These are phyloP conservation scores for Salticus scenicus DNA, from an alignment of 2,888 invertebrate species.

Conservation along the genomic window DNA sequence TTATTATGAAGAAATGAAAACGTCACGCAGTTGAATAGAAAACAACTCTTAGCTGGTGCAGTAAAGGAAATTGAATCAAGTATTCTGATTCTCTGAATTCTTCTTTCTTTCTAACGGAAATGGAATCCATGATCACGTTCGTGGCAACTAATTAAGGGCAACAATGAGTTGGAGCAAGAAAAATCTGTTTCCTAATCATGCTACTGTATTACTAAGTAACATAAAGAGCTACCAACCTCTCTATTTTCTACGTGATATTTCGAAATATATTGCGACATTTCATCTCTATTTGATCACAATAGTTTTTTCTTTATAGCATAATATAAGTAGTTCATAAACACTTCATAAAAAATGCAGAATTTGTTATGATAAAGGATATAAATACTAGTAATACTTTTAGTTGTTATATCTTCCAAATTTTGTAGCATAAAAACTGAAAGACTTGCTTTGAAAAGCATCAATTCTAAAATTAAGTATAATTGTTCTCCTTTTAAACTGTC, in stretches of 20 bases:
- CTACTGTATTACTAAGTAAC: background rate
- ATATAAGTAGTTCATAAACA: too few species aligned
- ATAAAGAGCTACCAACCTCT: constrained; percentile 13
- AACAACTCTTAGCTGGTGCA: constrained; percentile 22
- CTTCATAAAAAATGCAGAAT: too few species aligned
- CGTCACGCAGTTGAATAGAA: constrained; percentile 27
- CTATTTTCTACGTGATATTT: background rate
- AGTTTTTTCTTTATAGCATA: too few species aligned
- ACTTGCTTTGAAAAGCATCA: too few species aligned
- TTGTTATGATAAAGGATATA: too few species aligned
- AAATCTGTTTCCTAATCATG: constrained; percentile 34
- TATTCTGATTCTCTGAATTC: constrained; percentile 51
- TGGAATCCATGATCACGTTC: constrained; percentile 56
- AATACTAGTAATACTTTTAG: too few species aligned
- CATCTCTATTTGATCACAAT: too few species aligned
- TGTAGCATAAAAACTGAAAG: too few species aligned
- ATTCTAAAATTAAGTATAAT: too few species aligned
- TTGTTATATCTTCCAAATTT: too few species aligned
- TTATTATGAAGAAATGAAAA: constrained; percentile 36
- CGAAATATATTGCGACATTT: too few species aligned
- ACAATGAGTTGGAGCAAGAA: constrained; percentile 40
- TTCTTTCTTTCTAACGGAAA: constrained; percentile 55
- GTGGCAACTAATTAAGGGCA: constrained; percentile 61
- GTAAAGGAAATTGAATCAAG: constrained; percentile 61
- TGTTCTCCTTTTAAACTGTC: too few species aligned